Base-by-base conservation (phyloP, 2,888 invertebrate species). In the Brenthis ino region DNA sequence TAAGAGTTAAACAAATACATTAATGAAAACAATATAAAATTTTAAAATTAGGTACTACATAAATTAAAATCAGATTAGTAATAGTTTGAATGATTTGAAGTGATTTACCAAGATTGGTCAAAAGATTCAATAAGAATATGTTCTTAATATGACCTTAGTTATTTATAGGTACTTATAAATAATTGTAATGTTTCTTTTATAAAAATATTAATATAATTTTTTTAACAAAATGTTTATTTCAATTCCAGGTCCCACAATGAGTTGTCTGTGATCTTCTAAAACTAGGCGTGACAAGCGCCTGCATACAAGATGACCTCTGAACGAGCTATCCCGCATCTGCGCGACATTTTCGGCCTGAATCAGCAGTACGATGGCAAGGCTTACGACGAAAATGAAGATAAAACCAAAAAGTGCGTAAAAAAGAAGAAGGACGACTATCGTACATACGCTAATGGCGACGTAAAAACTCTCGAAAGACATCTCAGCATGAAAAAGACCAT, bases 401-500 rank as follows among this genome's bases (percentile, higher is more conserved):
- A 93, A 81, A 91, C 89, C 75, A 94, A 94, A 80, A 95, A 94
- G 82, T 83, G 86, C 47, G 79, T 80, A 72, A 94, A 94, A 81
- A 94, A 94, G 79, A 94, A 94, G 79, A 95, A 95, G 80, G 95
- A 96, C 75, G 96, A 96, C 82, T 95, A 94, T 86, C 95, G 95
- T 82, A 93, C 94, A 3, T 92, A 94, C 77, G 92, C 94, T 14
- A 95, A 95, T 79, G 95, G 94, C 64, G 95, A 95, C 83, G 95
- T 96, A 56, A 95, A 95, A 80, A 96, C 96, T 24, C 86, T 97
- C 55, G 97, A 97, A 82, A 92, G 96, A 77, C 96, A 97, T 85
- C 93, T 97, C 79, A 96, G 96, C 83, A 97, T 97, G 97, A 97
- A 97, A 92, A 97, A 97, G 84, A 97, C 96, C 20, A 96, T 97